Evolutionary conservation across 2,888 invertebrate genomes (phyloP).

Genomic region (Bhutanitis thaidina): DNA sequence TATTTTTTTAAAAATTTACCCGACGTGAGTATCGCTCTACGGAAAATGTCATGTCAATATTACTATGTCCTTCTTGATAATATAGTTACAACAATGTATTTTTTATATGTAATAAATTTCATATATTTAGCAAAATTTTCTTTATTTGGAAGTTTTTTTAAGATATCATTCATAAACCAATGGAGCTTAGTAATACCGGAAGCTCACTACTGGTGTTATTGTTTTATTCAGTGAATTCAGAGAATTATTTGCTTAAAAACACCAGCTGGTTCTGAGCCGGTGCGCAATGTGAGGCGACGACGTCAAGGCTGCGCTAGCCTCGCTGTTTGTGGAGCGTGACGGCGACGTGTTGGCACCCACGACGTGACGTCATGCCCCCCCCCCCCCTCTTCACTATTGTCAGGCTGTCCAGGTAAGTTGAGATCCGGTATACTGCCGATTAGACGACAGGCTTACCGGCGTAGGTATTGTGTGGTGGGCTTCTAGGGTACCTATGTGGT

Average conservation of each 20-base stretch:
- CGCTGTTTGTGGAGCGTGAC: constrained; percentile 79
- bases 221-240: constrained; percentile 33
- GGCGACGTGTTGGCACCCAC: constrained; percentile 77
- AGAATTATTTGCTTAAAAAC: constrained; percentile 57
- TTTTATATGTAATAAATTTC: too few relatives aligned
- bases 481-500: too few relatives aligned
- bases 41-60: too few relatives aligned
- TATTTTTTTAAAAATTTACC: too few relatives aligned
- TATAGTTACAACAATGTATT: too few relatives aligned
- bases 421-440: neutral
- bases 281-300: constrained; percentile 70
- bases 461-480: too few relatives aligned
- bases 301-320: constrained; percentile 75
- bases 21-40: too few relatives aligned
- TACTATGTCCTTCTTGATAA: too few relatives aligned
- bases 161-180: neutral
- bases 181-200: constrained; percentile 39
- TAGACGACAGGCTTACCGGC: neutral
- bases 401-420: neutral
- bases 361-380: constrained; percentile 60
- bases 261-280: constrained; percentile 56
- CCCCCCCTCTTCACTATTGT: constrained; percentile 18
- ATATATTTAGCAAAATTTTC: too few relatives aligned
- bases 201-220: constrained; percentile 37
- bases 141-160: too few relatives aligned